Base-by-base conservation (phyloP, 2,113 vertebrate species). In the Clinocottus analis region DNA sequence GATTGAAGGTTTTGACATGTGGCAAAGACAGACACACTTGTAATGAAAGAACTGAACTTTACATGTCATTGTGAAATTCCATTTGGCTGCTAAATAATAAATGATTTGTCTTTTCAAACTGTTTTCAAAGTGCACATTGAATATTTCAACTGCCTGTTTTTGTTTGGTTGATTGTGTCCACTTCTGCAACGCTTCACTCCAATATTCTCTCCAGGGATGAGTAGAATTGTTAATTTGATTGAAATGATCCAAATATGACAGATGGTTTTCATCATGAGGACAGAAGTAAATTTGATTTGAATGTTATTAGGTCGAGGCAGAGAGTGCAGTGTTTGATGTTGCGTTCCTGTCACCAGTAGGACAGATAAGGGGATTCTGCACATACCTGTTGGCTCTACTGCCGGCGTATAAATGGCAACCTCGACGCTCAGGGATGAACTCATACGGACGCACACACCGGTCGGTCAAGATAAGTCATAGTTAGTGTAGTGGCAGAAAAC, bases 341-440 rank as follows among this genome's bases (percentile, higher is more conserved):
- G 84, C 61, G 2, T 67, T 79, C 59, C 92, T 95, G 94, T 94
- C 94, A 94, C 89, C 93, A 92, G 85, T 74, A 66, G 72, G 74
- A 85, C 83, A 81, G 93, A 95, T 94, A 93, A 94, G 90, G 69
- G 85, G 93, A 95, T 95, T 95, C 94, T 95, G 93, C 93, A 93
- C 94, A 95, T 95, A 94, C 94, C 91, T 91, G 67, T 65, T 77
- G 75, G 65, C 84, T 39, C 64, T 27, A 55, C 73, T 79, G 89
- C 82, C 82, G 53, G 82, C 75, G 66, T 93, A 94, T 94, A 95
- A 94, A 95, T 88, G 85, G 83, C 81, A 79, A 45, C 70, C 53
- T 74, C 14, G 14, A 76, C 35, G 41, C 79, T 72, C 35, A 10
- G 29, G 82, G 56, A 43, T 16, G 35, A 55, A 82, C 80, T 83